Conservation (phyloP, 2,888 invertebrate species). For the Ichneumoninae sp. region DNA sequence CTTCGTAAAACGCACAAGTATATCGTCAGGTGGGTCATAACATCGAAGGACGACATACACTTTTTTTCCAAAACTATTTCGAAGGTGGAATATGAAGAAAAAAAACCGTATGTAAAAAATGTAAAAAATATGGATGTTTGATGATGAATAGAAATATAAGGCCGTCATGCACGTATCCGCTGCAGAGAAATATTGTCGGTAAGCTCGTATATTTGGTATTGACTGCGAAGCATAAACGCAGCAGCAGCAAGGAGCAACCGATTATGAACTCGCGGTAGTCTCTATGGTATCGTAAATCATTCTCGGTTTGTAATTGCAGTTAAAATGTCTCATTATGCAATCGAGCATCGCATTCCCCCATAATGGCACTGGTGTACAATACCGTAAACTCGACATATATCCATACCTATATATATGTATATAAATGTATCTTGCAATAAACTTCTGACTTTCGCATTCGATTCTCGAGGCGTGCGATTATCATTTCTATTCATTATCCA, state of each 20-base stretch:
- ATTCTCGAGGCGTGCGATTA: slow-evolving; percentile 42
- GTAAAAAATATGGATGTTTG: slow-evolving; percentile 14
- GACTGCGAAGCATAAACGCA: slow-evolving; percentile 35
- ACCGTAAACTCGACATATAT: slow-evolving; percentile 26
- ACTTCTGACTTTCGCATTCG: slow-evolving; percentile 52
- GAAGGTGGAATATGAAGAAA: neutral
- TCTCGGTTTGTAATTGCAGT: slow-evolving; percentile 72
- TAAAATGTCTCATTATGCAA: slow-evolving; percentile 76
- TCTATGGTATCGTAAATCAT: slow-evolving; percentile 76
- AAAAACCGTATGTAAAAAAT: neutral
- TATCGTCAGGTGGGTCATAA: slow-evolving; percentile 45
- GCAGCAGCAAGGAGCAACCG: slow-evolving; percentile 38
- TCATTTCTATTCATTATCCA: slow-evolving; percentile 68
- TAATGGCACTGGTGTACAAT: slow-evolving; percentile 65
- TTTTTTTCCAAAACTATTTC: slow-evolving; percentile 29
- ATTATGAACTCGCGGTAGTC: slow-evolving; percentile 69
- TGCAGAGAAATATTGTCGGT: slow-evolving; percentile 43
- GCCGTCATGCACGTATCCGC: slow-evolving; percentile 15
- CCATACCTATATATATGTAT: neutral
- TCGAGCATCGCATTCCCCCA: slow-evolving; percentile 71
- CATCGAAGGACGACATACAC: slow-evolving; percentile 29
- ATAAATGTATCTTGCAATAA: slow-evolving; percentile 51
- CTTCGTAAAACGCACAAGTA: slow-evolving; percentile 62
- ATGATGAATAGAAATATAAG: slow-evolving; percentile 39
- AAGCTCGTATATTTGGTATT: slow-evolving; percentile 44